These are phyloP conservation scores for Staurois parvus DNA, from an alignment of 2,797 vertebrate genomes.

Conservation along the genomic window DNA sequence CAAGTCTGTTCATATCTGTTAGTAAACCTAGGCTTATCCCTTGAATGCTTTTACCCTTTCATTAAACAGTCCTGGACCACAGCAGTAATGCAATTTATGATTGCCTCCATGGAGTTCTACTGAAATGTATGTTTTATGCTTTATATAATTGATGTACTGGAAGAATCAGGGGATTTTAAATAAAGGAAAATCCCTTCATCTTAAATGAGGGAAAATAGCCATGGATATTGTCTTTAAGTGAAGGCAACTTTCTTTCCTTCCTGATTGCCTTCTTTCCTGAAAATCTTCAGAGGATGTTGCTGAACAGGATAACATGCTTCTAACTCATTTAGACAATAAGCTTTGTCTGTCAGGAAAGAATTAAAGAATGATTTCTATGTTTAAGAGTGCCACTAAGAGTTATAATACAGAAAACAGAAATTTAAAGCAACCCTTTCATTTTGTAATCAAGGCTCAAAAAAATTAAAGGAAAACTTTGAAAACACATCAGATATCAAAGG, in stretches of 20 bases:
- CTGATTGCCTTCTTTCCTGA: slow-evolving; percentile 16
- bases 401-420: not conserved
- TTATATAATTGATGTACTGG: not conserved
- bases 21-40: too few relatives aligned
- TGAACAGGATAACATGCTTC: not conserved
- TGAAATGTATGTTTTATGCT: not conserved
- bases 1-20: too few relatives aligned
- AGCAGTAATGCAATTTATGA: not conserved
- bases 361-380: not conserved
- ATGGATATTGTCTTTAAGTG: not conserved
- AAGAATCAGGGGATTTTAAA: not conserved
- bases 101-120: not conserved
- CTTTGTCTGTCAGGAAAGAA: not conserved
- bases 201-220: not conserved
- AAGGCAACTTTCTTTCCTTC: slow-evolving; percentile 37
- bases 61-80: too few relatives aligned
- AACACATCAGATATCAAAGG: too few relatives aligned
- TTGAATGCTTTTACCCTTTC: too few relatives aligned
- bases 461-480: too few relatives aligned
- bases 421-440: not conserved
- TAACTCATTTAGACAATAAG: not conserved
- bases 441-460: too few relatives aligned
- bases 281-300: slow-evolving; percentile 18
- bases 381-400: not conserved
- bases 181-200: not conserved